Evolutionary conservation across 1,140 invertebrate species (phyloP).

Genomic region (Ceratosolen fusciceps): DNA sequence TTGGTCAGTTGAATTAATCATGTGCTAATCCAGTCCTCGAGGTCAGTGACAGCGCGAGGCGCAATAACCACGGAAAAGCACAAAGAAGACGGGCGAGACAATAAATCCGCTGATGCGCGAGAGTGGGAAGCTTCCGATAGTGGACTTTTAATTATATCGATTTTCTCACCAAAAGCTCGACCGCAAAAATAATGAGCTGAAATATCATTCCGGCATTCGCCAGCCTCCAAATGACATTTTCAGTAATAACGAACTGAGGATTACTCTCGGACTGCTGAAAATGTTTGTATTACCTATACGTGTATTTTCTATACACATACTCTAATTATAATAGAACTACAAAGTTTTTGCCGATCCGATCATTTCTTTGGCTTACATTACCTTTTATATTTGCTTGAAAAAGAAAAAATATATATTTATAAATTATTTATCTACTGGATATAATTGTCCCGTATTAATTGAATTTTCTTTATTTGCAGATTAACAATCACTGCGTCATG

Average conservation of each 20-base stretch:
- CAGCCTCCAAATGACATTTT: background rate
- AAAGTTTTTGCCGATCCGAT: too few relatives aligned
- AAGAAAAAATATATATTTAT: too few relatives aligned
- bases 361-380: too few relatives aligned
- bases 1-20: background rate
- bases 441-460: too few relatives aligned
- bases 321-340: too few relatives aligned
- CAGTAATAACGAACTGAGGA: background rate
- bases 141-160: constrained; percentile 20
- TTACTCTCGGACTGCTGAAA: background rate
- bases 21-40: background rate
- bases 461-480: constrained; percentile 75
- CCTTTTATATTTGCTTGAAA: too few relatives aligned
- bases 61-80: background rate
- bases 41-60: background rate
- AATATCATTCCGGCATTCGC: background rate
- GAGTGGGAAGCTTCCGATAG: background rate
- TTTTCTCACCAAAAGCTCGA: background rate
- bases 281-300: too few relatives aligned
- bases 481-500: constrained; percentile 97
- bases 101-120: background rate
- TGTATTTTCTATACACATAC: too few relatives aligned
- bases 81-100: background rate
- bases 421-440: too few relatives aligned
- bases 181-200: constrained; percentile 21